Evolutionary conservation across 2,888 invertebrate species (phyloP).

Genomic region (Apamea epomidion): DNA sequence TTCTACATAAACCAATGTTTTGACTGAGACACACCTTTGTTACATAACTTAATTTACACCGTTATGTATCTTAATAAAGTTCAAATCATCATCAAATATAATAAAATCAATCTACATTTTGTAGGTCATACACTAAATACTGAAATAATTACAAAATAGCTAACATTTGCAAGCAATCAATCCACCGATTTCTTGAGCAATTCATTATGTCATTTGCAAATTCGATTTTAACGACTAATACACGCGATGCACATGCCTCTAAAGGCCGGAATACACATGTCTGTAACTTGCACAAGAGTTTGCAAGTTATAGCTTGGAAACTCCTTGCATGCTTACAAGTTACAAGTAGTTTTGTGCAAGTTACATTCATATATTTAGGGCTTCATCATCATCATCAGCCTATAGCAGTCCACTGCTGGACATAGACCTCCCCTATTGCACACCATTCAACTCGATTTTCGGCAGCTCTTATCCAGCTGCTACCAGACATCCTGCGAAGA

Average conservation of each 20-base stretch:
- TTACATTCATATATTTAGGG: neutral
- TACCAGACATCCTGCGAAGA: no score
- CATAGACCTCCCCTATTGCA: no score
- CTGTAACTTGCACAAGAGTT: neutral
- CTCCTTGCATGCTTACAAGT: neutral
- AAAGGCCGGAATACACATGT: neutral
- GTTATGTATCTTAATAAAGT: neutral
- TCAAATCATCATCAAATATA: constrained; percentile 5
- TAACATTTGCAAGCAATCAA: constrained; percentile 16
- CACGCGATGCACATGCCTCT: neutral
- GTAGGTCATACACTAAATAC: constrained; percentile 37
- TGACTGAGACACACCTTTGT: neutral
- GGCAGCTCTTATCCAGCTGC: no score
- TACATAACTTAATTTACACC: neutral
- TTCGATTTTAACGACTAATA: constrained; percentile 37
- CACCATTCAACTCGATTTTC: no score
- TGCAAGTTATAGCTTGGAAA: neutral
- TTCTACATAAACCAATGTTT: neutral
- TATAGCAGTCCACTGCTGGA: no score
- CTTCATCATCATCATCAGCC: neutral
- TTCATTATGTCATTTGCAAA: constrained; percentile 44
- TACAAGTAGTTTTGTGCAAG: neutral
- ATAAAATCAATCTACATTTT: constrained; percentile 26
- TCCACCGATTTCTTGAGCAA: constrained; percentile 25
- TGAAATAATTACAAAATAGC: constrained; percentile 41